Percentiles rank a stretch among this genome's conserved stretches.
Evolutionary conservation across 2,888 invertebrate genomes (phyloP).

Genomic region (Elegia similella): DNA sequence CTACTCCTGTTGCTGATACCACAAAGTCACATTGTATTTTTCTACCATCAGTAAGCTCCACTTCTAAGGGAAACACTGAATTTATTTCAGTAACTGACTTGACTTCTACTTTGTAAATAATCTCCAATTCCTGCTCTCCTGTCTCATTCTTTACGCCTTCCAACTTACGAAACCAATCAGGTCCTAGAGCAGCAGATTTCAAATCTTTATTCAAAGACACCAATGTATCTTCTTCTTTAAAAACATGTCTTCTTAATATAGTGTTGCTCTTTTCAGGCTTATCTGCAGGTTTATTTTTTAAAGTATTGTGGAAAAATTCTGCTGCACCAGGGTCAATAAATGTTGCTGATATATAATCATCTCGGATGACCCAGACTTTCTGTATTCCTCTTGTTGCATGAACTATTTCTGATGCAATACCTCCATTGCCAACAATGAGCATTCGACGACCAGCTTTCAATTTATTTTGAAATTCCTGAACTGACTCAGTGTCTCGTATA

Average conservation of each 20-base stretch:
- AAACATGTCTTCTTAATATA: slow-evolving; percentile 84
- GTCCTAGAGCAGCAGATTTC: slow-evolving; percentile 95
- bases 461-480: slow-evolving; percentile 87
- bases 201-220: slow-evolving; percentile 63
- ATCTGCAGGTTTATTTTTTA: slow-evolving; percentile 42
- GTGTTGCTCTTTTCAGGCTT: slow-evolving; percentile 38
- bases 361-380: slow-evolving; percentile 96
- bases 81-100: slow-evolving; percentile 57
- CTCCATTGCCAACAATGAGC: slow-evolving; percentile 97
- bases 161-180: slow-evolving; percentile 94
- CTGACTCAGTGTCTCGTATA: slow-evolving; percentile 97
- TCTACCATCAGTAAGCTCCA: slow-evolving; percentile 87
- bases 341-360: slow-evolving; percentile 94
- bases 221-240: slow-evolving; percentile 79
- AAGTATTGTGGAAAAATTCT: slow-evolving; percentile 89
- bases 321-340: slow-evolving; percentile 98
- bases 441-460: slow-evolving; percentile 86
- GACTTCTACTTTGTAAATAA: slow-evolving; percentile 84
- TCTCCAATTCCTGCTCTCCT: slow-evolving; percentile 74
- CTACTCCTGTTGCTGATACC: slow-evolving; percentile 97
- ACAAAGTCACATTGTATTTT: slow-evolving; percentile 92
- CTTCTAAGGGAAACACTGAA: slow-evolving; percentile 85
- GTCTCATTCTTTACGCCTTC: slow-evolving; percentile 78
- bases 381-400: slow-evolving; percentile 92
- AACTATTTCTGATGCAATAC: slow-evolving; percentile 98